Percentiles rank a stretch among this genome's conserved stretches.
These are phyloP conservation scores for Neolamprologus sp. DNA, from an alignment of 2,113 vertebrate genomes.

Conservation along the genomic window DNA sequence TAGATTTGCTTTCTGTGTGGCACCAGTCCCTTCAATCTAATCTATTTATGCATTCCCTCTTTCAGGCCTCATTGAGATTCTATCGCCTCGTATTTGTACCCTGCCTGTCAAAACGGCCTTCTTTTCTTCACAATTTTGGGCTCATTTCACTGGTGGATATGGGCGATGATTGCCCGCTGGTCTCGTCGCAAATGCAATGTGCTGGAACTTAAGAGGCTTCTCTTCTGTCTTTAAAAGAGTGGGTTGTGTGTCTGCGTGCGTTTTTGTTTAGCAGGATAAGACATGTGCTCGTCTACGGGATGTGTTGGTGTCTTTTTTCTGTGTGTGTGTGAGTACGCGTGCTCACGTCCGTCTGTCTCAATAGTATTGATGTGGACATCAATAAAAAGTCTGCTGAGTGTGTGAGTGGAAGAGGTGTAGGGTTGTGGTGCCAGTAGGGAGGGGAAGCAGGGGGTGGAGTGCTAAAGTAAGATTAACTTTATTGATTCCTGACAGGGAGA, in stretches of 20 bases:
- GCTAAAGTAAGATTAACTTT: conserved; percentile 44
- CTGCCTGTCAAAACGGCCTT: conserved; percentile 70
- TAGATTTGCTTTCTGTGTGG: conserved; percentile 73
- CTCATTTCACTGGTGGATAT: conserved; percentile 67
- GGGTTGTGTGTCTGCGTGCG: not conserved
- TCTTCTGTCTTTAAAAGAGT: conserved; percentile 27
- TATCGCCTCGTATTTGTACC: conserved; percentile 70
- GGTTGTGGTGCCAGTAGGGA: not conserved
- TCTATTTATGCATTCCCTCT: conserved; percentile 73
- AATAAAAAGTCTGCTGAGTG: conserved; percentile 6
- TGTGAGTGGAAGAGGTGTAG: not conserved
- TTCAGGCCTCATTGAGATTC: conserved; percentile 76
- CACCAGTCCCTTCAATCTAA: conserved; percentile 69
- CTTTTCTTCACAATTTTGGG: conserved; percentile 65
- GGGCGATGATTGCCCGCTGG: conserved; percentile 62
- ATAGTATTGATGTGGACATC: conserved; percentile 7
- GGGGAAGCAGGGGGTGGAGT: not conserved
- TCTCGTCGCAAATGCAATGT: conserved; percentile 62
- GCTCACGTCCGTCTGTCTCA: not conserved
- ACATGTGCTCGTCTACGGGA: conserved; percentile 4
- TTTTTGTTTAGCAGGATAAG: conserved; percentile 17
- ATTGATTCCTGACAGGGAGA: conserved; percentile 16
- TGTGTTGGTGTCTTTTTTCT: not conserved
- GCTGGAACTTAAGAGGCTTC: conserved; percentile 63
- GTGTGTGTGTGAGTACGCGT: not conserved